These are phyloP conservation scores for Mormyrus iriodes DNA, from an alignment of 2,113 vertebrate species.

Conservation along the genomic window DNA sequence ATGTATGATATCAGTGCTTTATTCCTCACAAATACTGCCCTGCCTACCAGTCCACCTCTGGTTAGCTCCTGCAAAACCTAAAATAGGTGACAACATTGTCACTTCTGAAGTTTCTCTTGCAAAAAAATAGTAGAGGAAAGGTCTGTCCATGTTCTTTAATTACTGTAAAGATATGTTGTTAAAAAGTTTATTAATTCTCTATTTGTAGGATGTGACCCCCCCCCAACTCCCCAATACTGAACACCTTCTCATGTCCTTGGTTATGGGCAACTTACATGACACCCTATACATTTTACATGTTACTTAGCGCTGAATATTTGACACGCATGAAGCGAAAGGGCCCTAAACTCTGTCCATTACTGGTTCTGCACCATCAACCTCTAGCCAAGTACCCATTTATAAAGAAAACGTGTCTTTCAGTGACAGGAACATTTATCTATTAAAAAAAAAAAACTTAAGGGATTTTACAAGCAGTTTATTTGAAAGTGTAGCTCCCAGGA, in stretches of 20 bases:
- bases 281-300: not conserved
- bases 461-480: not conserved
- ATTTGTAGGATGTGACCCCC: not conserved
- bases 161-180: not conserved
- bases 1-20: too few relatives aligned
- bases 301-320: not conserved
- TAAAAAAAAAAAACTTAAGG: not conserved
- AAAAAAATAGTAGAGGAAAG: not conserved
- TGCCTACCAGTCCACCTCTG: too few relatives aligned
- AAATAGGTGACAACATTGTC: not conserved
- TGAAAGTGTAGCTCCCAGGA: not conserved
- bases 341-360: not conserved
- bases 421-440: not conserved
- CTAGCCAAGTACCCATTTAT: not conserved
- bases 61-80: not conserved
- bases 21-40: too few relatives aligned
- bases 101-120: not conserved
- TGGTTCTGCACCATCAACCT: not conserved
- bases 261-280: not conserved
- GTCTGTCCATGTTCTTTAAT: not conserved
- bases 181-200: not conserved
- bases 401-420: not conserved
- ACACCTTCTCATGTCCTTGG: not conserved
- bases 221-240: not conserved
- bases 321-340: not conserved